These are phyloP conservation scores for Zaprionus lineosus DNA, from an alignment of 2,888 invertebrate species.

Conservation along the genomic window DNA sequence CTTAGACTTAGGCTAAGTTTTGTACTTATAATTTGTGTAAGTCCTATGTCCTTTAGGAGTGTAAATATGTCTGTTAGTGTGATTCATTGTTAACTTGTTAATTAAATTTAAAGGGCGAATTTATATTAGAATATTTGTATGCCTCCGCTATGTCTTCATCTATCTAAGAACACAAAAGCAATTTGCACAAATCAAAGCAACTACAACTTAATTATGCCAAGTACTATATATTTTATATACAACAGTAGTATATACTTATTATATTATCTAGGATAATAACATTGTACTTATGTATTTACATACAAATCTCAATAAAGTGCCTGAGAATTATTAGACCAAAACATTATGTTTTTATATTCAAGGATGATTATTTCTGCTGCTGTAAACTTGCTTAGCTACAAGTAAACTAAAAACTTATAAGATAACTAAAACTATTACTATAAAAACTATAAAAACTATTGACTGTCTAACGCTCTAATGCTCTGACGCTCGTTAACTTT, in stretches of 20 bases:
- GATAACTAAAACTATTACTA: too few species aligned
- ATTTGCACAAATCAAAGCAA: conserved; percentile 47
- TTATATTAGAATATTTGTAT: conserved; percentile 27
- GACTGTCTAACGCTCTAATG: too few species aligned
- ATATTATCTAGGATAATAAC: conserved; percentile 29
- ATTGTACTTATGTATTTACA: conserved; percentile 50
- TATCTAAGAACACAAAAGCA: conserved; percentile 43
- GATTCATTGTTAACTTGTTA: conserved; percentile 51
- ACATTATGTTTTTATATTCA: not conserved
- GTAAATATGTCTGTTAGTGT: conserved; percentile 41
- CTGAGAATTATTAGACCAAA: conserved; percentile 50
- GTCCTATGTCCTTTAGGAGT: conserved; percentile 28
- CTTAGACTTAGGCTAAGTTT: conserved; percentile 47
- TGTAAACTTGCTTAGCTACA: too few species aligned
- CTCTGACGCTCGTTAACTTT: too few species aligned
- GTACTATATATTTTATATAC: conserved; percentile 38
- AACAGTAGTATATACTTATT: conserved; percentile 27
- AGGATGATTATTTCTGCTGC: too few species aligned
- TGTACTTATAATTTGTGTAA: conserved; percentile 43
- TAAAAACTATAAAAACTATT: too few species aligned
- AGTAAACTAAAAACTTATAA: too few species aligned
- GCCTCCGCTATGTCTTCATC: conserved; percentile 58
- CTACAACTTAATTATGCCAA: conserved; percentile 23
- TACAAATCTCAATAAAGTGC: conserved; percentile 74
- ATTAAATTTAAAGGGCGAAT: conserved; percentile 27